A percentile compares a stretch with the other conserved stretches of the same genome.
Conservation (phyloP, 2,888 invertebrate species). For the Nephrotoma appendiculata region DNA sequence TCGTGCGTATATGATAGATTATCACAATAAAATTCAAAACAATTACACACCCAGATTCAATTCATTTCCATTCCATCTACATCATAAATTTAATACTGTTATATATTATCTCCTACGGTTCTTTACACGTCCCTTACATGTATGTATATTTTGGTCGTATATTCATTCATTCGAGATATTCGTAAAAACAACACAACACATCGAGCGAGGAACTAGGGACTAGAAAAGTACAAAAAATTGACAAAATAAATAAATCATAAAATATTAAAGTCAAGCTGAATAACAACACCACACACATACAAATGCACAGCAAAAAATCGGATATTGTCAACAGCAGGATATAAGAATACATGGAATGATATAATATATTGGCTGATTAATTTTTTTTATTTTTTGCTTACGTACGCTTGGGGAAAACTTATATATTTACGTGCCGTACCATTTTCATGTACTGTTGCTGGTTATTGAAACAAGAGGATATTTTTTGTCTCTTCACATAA, state of each 20-base stretch:
- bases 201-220: not conserved
- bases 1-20: not conserved
- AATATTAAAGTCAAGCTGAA: not conserved
- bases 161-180: not conserved
- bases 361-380: not conserved
- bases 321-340: not conserved
- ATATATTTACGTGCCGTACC: not conserved
- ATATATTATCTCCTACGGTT: not conserved
- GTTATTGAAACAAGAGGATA: not conserved
- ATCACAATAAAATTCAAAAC: not conserved
- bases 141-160: not conserved
- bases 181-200: not conserved
- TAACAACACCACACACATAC: not conserved
- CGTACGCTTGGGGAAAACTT: not conserved
- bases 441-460: not conserved
- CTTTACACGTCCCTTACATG: not conserved
- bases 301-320: not conserved
- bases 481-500: not conserved
- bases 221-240: not conserved
- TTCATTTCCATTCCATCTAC: not conserved
- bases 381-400: not conserved
- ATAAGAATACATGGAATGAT: not conserved
- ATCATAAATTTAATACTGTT: not conserved
- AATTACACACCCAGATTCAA: not conserved
- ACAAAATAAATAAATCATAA: not conserved